Conservation (phyloP, 2,888 invertebrate genomes). For the Aricia artaxerxes region DNA sequence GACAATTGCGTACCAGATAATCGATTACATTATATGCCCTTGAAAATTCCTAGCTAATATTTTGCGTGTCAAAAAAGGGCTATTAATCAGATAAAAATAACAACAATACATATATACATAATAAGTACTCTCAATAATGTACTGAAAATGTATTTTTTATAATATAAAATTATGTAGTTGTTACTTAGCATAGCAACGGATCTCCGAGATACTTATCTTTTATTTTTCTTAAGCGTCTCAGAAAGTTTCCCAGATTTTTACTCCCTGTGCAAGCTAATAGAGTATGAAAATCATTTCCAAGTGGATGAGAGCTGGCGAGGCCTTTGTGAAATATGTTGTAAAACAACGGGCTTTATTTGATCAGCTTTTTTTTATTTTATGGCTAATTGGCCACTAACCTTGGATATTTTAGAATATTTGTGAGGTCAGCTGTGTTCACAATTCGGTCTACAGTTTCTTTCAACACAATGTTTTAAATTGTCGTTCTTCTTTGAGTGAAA, state of each 20-base stretch:
- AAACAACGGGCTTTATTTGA: not conserved
- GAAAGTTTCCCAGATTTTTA: slow-evolving; percentile 1
- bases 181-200: not conserved
- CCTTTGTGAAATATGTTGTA: slow-evolving; percentile 6
- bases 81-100: too few relatives aligned
- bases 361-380: slow-evolving; percentile 2
- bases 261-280: not conserved
- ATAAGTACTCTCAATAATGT: too few relatives aligned
- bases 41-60: too few relatives aligned
- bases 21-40: too few relatives aligned
- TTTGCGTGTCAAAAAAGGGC: too few relatives aligned
- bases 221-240: not conserved
- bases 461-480: not conserved
- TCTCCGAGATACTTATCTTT: not conserved
- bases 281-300: slow-evolving; percentile 14
- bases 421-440: not conserved
- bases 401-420: not conserved
- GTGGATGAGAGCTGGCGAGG: not conserved
- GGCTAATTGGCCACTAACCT: slow-evolving; percentile 9
- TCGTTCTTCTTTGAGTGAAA: not conserved
- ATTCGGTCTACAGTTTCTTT: not conserved
- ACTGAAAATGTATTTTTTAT: too few relatives aligned
- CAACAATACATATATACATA: too few relatives aligned
- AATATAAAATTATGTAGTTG: too few relatives aligned
- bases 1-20: too few relatives aligned